Evolutionary conservation across 2,888 invertebrate species (phyloP), one percentile per base, ranked within the genome.

Genomic region (Phalera bucephala): DNA sequence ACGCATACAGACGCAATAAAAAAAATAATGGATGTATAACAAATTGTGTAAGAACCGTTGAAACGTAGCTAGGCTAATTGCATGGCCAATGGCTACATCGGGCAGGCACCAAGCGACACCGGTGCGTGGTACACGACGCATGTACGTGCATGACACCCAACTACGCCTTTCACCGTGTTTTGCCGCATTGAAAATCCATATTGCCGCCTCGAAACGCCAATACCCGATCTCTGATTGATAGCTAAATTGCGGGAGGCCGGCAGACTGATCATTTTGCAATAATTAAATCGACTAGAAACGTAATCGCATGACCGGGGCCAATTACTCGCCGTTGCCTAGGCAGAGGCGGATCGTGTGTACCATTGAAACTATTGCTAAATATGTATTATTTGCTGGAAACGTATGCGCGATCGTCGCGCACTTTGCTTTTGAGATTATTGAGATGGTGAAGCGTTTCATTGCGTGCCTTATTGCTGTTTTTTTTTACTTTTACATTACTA

Each of bases 241-340:
- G 88, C 76, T 85, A 90, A 90, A 90, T 90, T 89, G 81, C 80
- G 49, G 72, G 75, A 83, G 81, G 80, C 84, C 79, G 76, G 80
- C 77, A 80, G 66, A 80, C 74, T 75, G 88, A 89, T 90, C 81
- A 87, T 89, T 89, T 87, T 55, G 72, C 77, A 76, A 87, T 89
- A 90, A 90, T 90, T 90, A 90, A 90, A 89, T 89, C 74, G 81
- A 65, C 79, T 76, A 77, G 84, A 71, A 85, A 87, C 78, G 80
- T 87, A 89, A 88, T 90, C 85, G 90, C 90, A 88, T 90, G 90
- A 88, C 87, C 78, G 72, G 74, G 64, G 64, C 78, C 90, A 88
- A 90, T 90, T 90, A 90, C 78, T 68, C 43, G 72, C 61, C 59
- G 61, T 76, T 80, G 79, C 79, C 82, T 83, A 87, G 84, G 79